Base-by-base conservation (phyloP, 2,888 invertebrate species). In the Malthinus flaveolus region DNA sequence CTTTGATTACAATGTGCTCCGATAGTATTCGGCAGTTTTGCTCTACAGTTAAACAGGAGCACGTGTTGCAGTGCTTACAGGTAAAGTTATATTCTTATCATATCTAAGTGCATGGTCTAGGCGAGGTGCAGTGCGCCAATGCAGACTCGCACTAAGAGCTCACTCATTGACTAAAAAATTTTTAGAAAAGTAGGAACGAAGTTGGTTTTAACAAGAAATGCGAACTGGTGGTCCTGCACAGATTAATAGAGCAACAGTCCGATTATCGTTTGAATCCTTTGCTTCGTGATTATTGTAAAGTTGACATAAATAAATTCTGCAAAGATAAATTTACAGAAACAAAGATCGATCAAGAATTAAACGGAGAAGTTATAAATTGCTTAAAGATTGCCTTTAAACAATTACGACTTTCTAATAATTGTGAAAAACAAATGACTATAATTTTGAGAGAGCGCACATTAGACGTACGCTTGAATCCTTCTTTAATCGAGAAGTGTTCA, bases 181-280 rank as follows among this genome's bases (percentile, higher is more conserved):
- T 59, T 57, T 78, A 87, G 84, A 83, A 81, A 59, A 86, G 90
- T 73, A 90, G 88, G 69, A 88, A 93, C 71, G 87, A 91, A 70
- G 80, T 84, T 1, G 84, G 85, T 12, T 96, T 96, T 78, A 91
- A 92, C 74, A 85, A 87, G 54, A 89, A 88, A 63, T 97, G 97
- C 74, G 88, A 90, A 73, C 80, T 87, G 52, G 85, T 95, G 11
- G 89, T 97, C n/a, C 84, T 91, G 1, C 89, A 91, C 73, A 85
- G 96, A 67, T 89, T 95, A 86, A 89, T 93, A 64, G 93, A 95
- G 76, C 93, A 93, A 77, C 93, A 92, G 73, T 86, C 89, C 57
- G 97, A 97, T 79, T 93, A 91, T 71, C 86, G 95, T 60, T 87
- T 97, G 62, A 95, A 97, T 80, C 91, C 91, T 2, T 85, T 88